phyloP scores from a whole-genome alignment of 1,140 invertebrate species.

The Leptinotarsa lineolata region DNA sequence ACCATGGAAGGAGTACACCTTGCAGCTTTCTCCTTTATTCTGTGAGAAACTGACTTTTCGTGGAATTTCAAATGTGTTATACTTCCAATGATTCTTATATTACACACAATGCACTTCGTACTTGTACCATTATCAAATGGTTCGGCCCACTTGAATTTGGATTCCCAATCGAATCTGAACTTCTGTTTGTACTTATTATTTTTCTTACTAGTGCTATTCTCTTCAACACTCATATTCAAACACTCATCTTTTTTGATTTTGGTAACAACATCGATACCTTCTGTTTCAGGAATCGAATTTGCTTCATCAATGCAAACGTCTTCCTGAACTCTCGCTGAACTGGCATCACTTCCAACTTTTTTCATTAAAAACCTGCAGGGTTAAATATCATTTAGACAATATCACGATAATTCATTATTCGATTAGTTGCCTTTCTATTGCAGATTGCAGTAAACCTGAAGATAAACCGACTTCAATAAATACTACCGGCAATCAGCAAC shows the following conservation, averaged over 20 bases:
- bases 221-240: constrained; percentile 10
- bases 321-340: constrained; percentile 6
- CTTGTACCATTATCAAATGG: constrained; percentile 8
- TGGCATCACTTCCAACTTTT: constrained; percentile 13
- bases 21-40: background rate
- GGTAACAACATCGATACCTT: constrained; percentile 18
- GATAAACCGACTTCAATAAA: background rate
- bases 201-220: constrained; percentile 7
- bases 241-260: background rate
- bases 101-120: background rate
- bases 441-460: too few species aligned
- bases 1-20: too few species aligned
- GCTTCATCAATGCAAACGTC: constrained; percentile 9
- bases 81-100: constrained; percentile 2
- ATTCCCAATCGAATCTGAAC: constrained; percentile 15
- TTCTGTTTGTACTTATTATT: background rate
- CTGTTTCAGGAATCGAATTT: too few species aligned
- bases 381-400: constrained; percentile 10
- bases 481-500: background rate
- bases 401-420: constrained; percentile 13
- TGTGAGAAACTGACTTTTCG: background rate
- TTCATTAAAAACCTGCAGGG: constrained; percentile 11
- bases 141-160: constrained; percentile 15
- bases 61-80: constrained; percentile 7
- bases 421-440: too few species aligned